These are phyloP conservation scores for Meiosimyza decipiens DNA, from an alignment of 2,888 invertebrate species.

Conservation along the genomic window DNA sequence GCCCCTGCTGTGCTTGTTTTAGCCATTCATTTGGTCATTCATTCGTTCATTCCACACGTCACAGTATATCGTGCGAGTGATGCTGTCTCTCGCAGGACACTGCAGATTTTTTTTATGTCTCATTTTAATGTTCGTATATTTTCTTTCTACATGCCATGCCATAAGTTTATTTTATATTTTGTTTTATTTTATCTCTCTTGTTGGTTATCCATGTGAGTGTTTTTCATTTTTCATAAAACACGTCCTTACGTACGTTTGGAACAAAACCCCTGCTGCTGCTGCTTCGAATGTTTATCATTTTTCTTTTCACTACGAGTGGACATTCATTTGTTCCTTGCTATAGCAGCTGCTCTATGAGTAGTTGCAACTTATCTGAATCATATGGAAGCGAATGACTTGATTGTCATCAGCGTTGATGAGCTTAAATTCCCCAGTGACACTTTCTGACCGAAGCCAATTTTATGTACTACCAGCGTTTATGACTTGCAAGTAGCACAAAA, in stretches of 20 bases:
- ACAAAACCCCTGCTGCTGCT: not conserved
- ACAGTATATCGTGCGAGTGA: not conserved
- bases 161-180: not conserved
- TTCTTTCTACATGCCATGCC: too few species aligned
- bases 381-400: not conserved
- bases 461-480: slow-evolving; percentile 17
- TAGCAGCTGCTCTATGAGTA: too few species aligned
- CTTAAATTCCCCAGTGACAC: slow-evolving; percentile 24
- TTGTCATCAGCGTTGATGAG: slow-evolving; percentile 27
- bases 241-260: not conserved
- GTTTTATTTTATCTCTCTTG: slow-evolving; percentile 3
- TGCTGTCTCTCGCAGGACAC: too few species aligned
- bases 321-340: not conserved
- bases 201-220: slow-evolving; percentile 14
- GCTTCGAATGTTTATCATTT: not conserved
- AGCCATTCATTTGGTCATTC: slow-evolving; percentile 2
- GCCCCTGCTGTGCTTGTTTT: too few species aligned
- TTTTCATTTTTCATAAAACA: slow-evolving; percentile 23
- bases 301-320: not conserved
- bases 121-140: too few species aligned
- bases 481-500: not conserved
- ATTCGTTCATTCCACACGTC: not conserved
- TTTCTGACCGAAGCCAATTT: slow-evolving; percentile 30
- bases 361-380: too few species aligned
- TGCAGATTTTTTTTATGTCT: too few species aligned